These are phyloP conservation scores for Leucozona laternaria DNA, from an alignment of 2,888 invertebrate species.

Conservation along the genomic window DNA sequence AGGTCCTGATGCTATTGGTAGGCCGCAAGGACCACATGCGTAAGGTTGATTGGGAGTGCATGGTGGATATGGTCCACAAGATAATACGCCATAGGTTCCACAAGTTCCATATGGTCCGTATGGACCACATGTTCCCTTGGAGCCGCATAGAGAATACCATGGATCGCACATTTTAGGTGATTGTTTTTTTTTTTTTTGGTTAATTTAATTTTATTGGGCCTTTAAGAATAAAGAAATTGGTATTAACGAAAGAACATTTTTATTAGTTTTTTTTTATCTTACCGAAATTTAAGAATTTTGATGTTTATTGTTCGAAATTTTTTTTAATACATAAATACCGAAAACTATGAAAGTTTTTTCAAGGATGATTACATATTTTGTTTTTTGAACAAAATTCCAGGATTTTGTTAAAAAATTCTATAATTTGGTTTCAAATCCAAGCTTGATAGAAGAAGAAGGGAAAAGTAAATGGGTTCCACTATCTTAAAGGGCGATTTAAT, in stretches of 20 bases:
- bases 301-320: not conserved
- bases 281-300: not conserved
- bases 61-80: slow-evolving; percentile 77
- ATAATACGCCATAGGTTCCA: slow-evolving; percentile 74
- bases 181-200: not conserved
- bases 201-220: not conserved
- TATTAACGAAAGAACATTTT: not conserved
- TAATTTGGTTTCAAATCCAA: no score
- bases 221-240: not conserved
- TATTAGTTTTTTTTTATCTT: not conserved
- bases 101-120: slow-evolving; percentile 78
- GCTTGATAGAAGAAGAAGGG: no score
- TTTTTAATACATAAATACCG: not conserved
- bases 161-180: slow-evolving; percentile 71
- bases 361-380: not conserved
- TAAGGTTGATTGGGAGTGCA: slow-evolving; percentile 61
- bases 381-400: not conserved
- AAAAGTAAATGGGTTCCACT: no score
- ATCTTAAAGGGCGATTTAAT: no score
- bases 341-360: not conserved
- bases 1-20: slow-evolving; percentile 58
- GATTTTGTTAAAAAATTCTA: not conserved
- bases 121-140: slow-evolving; percentile 78
- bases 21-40: slow-evolving; percentile 67
- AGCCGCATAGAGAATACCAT: slow-evolving; percentile 65